Conservation (phyloP, 2,113 vertebrate species). For the Clarias magur region DNA sequence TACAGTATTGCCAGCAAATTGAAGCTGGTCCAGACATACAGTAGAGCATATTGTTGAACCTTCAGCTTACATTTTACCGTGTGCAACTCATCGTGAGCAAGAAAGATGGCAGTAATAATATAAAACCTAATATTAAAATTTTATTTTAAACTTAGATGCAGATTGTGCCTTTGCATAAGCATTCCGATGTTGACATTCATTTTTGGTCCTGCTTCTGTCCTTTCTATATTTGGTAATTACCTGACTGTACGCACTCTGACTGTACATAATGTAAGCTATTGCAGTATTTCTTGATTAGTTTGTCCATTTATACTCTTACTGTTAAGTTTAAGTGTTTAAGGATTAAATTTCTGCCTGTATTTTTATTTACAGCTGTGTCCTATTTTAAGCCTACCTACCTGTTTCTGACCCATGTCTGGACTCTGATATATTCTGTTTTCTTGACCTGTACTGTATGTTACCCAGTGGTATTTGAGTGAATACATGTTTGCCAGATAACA, state of each 20-base stretch:
- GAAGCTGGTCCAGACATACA: neutral
- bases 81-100: neutral
- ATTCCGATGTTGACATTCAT: neutral
- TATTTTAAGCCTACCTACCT: neutral
- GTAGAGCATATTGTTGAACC: neutral
- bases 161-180: neutral
- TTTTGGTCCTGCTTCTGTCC: neutral
- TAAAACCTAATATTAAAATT: neutral
- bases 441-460: neutral
- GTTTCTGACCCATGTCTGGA: neutral
- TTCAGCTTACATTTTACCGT: neutral
- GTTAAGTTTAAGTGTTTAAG: neutral
- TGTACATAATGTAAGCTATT: neutral
- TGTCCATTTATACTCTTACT: neutral
- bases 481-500: neutral
- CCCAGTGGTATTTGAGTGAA: neutral
- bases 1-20: neutral
- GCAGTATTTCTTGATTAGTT: neutral
- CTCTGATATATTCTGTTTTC: neutral
- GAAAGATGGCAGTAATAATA: constrained; percentile 29
- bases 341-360: neutral
- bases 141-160: neutral
- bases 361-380: neutral
- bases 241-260: neutral
- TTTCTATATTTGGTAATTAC: neutral